Evolutionary conservation across 2,113 vertebrate genomes (phyloP), one percentile per base, ranked within the genome.

Genomic region (Sigmodon hispidus): DNA sequence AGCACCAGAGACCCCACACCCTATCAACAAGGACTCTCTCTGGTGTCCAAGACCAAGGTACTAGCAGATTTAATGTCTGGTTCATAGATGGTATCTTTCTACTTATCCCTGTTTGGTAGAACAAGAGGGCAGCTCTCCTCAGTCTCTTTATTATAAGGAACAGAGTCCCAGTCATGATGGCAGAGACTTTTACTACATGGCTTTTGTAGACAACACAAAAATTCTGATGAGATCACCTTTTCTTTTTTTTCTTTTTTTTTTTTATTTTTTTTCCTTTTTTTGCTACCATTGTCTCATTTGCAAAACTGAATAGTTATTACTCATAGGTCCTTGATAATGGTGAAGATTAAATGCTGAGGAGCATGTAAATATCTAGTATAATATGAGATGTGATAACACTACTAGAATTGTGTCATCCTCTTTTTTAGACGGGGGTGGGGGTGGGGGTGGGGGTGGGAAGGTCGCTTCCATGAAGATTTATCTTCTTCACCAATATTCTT

Each of bases 401-500:
- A 75, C 0, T 16, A 26, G 7, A 50, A 70, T 19, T 36, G 31
- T 13, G 1, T 45, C 7, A 36, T 22, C 34, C 8, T 48, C 48
- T 16, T 15, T 89, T 24, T 17, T 3, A 69, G 70, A 67, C 0
- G 8, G 55, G 67, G 13, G 2, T n/a, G n/a, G n/a, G n/a, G n/a
- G n/a, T n/a, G n/a, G n/a, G n/a, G n/a, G n/a, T n/a, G n/a, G n/a
- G n/a, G n/a, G n/a, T n/a, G n/a, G n/a, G n/a, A n/a, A n/a, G n/a
- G 8, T 19, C 17, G 48, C 19, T 17, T 83, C 34, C 67, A 0
- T 5, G 43, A 22, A 22, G 1, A 0, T 9, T 29, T 61, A 9
- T 48, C 29, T 87, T 57, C 48, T n/a, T 69, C 3, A 29, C 29
- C 36, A 5, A 45, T 52, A 50, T 2, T 12, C n/a, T 59, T 59